phyloP scores from a whole-genome alignment of 2,888 invertebrate species.

The Noctua pronuba region DNA sequence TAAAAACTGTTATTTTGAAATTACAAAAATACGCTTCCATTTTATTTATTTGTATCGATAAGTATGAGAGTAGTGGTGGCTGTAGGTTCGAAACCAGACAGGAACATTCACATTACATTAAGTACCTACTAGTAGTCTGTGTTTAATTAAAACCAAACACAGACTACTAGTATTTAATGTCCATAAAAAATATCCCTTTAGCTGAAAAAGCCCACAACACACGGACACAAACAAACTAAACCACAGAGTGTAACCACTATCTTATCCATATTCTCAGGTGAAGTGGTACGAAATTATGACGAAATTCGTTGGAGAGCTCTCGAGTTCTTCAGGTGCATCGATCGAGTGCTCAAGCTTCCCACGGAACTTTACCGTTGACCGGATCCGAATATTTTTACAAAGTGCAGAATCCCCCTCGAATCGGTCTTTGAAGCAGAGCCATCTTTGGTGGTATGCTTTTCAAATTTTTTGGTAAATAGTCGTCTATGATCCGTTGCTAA shows the following conservation, averaged over 20 bases:
- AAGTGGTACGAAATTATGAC: slow-evolving; percentile 73
- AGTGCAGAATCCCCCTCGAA: slow-evolving; percentile 77
- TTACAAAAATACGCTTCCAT: too few species aligned
- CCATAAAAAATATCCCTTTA: background rate
- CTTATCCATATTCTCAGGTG: slow-evolving; percentile 35
- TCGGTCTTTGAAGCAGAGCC: slow-evolving; percentile 77
- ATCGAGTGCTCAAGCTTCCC: slow-evolving; percentile 71
- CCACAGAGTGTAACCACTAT: background rate
- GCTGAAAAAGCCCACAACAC: background rate
- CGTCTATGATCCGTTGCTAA: slow-evolving; percentile 68
- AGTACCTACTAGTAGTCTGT: too few species aligned
- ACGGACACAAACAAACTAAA: background rate
- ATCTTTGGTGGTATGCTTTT: slow-evolving; percentile 71
- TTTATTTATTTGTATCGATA: too few species aligned
- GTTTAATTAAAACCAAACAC: too few species aligned
- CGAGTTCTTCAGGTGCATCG: slow-evolving; percentile 75
- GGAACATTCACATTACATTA: too few species aligned
- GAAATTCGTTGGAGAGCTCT: slow-evolving; percentile 73
- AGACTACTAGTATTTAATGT: too few species aligned
- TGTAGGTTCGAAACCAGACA: background rate
- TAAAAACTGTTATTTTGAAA: too few species aligned
- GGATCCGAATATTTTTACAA: slow-evolving; percentile 85
- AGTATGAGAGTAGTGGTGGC: background rate
- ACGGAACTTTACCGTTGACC: slow-evolving; percentile 77
- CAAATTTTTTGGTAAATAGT: slow-evolving; percentile 74